Base-by-base conservation (phyloP, 2,113 vertebrate genomes). In the Sakesphorus luctuosus region DNA sequence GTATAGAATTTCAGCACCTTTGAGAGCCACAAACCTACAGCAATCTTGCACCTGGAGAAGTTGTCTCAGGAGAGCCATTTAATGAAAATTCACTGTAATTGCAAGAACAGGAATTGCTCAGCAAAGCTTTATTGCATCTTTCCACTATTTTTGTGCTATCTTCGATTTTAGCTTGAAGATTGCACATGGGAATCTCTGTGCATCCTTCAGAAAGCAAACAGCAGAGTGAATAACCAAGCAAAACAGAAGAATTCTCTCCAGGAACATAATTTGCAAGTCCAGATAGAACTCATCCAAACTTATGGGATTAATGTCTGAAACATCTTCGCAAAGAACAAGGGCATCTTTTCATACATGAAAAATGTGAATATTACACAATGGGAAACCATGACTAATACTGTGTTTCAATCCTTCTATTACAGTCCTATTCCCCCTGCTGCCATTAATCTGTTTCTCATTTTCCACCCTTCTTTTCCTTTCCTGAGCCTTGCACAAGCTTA, bases 11-110 rank as follows among this genome's bases (percentile, higher is more conserved):
- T 84, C 47, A 52, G 10, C 65, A 31, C 69, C 81, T 87, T 78
- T 87, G 81, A 91, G 26, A 81, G 24, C 7, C 36, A 92, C 88
- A 96, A 93, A 76, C 56, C 29, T 67, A 52, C 50, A 93, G 55
- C 65, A 96, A 84, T 69, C 76, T 94, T 88, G 68, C 28, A 59
- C 43, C 52, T 94, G 74, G 62, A 78, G 36, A 49, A 63, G 40
- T 28, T 56, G 59, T 38, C 85, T 90, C 87, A 6, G 50, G 87
- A 81, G 77, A 79, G 31, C 13, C 50, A 61, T 80, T 43, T 44
- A 63, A 83, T 33, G 62, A 89, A 88, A 75, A 55, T 84, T 21
- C 18, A 18, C 25, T 47, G 50, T 81, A 49, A 90, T 55, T 65
- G 46, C 2, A 3, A 28, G 40, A 96, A 72, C 59, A 18, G 15